Evolutionary conservation across 2,888 invertebrate species (phyloP).

Genomic region (Salticus scenicus): DNA sequence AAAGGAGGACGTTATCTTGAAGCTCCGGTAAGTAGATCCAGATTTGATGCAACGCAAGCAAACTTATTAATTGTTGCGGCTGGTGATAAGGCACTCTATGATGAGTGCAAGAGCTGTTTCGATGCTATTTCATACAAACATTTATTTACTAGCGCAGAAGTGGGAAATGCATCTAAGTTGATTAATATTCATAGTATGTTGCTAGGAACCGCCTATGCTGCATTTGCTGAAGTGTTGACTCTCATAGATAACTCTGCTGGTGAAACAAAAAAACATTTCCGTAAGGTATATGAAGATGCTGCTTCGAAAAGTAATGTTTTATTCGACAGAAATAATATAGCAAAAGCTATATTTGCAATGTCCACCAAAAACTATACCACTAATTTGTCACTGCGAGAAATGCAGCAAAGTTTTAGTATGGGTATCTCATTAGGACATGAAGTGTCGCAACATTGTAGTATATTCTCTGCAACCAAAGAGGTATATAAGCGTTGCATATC

Average conservation of each 20-base stretch:
- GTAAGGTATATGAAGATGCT: too few relatives aligned
- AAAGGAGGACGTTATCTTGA: conserved; percentile 95
- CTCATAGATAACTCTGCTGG: conserved; percentile 92
- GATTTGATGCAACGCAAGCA: conserved; percentile 89
- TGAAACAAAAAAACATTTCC: too few relatives aligned
- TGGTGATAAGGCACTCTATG: conserved; percentile 91
- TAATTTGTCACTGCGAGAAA: conserved; percentile 87
- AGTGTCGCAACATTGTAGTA: conserved; percentile 91
- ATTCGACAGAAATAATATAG: conserved; percentile 88
- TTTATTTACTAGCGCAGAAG: conserved; percentile 85
- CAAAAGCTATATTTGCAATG: conserved; percentile 35
- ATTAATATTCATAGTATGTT: conserved; percentile 93
- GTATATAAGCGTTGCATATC: conserved; percentile 74
- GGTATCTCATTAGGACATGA: conserved; percentile 91
- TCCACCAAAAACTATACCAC: background rate
- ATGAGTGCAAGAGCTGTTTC: conserved; percentile 95
- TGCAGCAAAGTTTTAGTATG: conserved; percentile 95
- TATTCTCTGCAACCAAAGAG: conserved; percentile 95
- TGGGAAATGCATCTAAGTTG: conserved; percentile 95
- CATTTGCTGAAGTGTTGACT: conserved; percentile 93
- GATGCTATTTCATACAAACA: conserved; percentile 95
- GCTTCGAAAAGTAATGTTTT: too few relatives aligned
- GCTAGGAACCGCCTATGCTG: conserved; percentile 90
- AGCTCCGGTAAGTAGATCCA: conserved; percentile 92
- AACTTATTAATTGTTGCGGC: conserved; percentile 92